Base-by-base conservation (phyloP, 2,888 invertebrate species). In the Elmis aenea region DNA sequence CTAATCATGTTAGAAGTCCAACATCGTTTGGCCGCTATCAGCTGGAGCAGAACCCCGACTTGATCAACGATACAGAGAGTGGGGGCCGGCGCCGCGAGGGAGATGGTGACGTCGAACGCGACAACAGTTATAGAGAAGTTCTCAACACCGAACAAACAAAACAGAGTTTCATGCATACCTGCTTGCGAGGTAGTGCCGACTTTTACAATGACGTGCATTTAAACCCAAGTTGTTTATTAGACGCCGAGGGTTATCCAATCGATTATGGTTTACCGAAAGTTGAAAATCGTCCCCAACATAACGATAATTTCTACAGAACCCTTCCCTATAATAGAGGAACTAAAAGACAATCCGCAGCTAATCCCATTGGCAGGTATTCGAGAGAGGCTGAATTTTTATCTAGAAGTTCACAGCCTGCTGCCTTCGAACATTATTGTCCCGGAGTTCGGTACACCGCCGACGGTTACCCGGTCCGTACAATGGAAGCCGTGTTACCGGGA, bases 371-470 rank as follows among this genome's bases (percentile, higher is more conserved):
- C 40, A 70, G 79, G 33, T 79, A 75, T 54, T 76, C 79, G 11
- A 66, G 80, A 26, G 81, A 82, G 55, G 81, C 81, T 2, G 80
- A 82, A 62, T 80, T 79, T 57, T 66, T 78, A 33, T 74, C 76
- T 26, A 69, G 74, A 26, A 55, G 42, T 21, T 59, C 64, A 12
- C 62, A 65, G 38, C 67, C 69, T 3, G 68, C 73, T 2, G 62
- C 71, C 2, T 74, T 75, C 55, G 78, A 74, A 46, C 71, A 72
- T 53, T 73, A 71, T 58, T 68, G 71, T 30, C 65, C 70, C 22
- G 78, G 78, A 60, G 76, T 85, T 30, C 75, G 86, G 47, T 85
- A 85, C 58, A 88, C 87, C 2, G 79, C 83, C 37, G 87, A 87
- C 52, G 88, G 88, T 5, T 88, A 87, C 63, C 86, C 86, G 0